phyloP scores from a whole-genome alignment of 2,888 invertebrate species.

The Heliconius aoede region DNA sequence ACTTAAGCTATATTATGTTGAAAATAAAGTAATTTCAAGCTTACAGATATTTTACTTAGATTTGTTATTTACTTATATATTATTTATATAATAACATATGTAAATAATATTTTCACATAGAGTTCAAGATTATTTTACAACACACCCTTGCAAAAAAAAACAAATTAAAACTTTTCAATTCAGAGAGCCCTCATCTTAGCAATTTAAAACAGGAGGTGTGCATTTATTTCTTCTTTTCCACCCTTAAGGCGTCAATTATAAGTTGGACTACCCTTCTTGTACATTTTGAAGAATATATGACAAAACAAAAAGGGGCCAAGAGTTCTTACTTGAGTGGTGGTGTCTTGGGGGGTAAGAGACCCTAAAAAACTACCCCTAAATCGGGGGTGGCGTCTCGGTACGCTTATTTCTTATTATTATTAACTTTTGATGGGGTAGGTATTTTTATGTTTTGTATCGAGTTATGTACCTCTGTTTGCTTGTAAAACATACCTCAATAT shows the following conservation, averaged over 20 bases:
- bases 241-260: conserved; percentile 54
- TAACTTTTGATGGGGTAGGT: conserved; percentile 46
- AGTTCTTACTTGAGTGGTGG: conserved; percentile 58
- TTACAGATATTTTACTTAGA: neutral
- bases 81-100: neutral
- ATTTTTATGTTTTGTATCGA: conserved; percentile 25
- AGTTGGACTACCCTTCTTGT: conserved; percentile 50
- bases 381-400: conserved; percentile 57
- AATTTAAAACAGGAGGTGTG: conserved; percentile 74
- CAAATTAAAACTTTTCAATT: conserved; percentile 37
- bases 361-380: conserved; percentile 73
- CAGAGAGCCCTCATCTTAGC: conserved; percentile 47
- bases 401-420: conserved; percentile 63
- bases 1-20: no score
- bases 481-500: no score
- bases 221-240: conserved; percentile 74
- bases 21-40: no score
- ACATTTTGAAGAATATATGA: conserved; percentile 39
- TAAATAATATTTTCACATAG: neutral
- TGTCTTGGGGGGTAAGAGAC: conserved; percentile 54
- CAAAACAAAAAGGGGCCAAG: conserved; percentile 43
- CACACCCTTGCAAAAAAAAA: conserved; percentile 3
- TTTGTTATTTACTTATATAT: neutral
- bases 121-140: neutral
- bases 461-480: no score